Percentiles rank a stretch among this genome's conserved stretches.
These are phyloP conservation scores for Meriones unguiculatus DNA, from an alignment of 2,113 vertebrate genomes.

Conservation along the genomic window DNA sequence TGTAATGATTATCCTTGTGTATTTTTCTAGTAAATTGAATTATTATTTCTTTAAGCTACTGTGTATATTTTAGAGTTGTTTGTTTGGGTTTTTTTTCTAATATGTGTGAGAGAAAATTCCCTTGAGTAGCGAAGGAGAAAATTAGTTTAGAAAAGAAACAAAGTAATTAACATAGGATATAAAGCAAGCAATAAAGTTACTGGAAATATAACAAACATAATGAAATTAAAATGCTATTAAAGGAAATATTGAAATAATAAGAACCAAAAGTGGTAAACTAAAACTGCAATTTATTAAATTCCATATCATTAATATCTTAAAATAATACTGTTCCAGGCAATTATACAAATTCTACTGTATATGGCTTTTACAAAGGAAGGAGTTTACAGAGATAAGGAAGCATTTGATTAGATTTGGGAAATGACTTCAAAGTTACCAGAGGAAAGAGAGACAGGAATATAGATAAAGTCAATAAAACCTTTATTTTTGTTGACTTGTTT, in stretches of 20 bases:
- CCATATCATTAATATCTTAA: neutral
- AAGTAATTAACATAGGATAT: constrained; percentile 73
- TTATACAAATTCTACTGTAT: constrained; percentile 29
- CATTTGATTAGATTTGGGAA: neutral
- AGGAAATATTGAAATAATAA: constrained; percentile 52
- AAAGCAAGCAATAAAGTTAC: constrained; percentile 73
- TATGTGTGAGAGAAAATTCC: constrained; percentile 49
- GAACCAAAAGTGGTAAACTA: constrained; percentile 57
- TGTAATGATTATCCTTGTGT: constrained; percentile 19
- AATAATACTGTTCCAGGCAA: neutral
- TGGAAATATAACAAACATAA: constrained; percentile 66
- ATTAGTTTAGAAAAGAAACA: constrained; percentile 73
- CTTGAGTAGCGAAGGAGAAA: constrained; percentile 76
- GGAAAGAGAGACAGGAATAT: neutral
- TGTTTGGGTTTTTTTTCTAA: neutral
- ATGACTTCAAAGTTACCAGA: neutral
- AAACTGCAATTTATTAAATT: constrained; percentile 61
- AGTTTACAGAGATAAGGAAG: neutral
- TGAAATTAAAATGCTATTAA: constrained; percentile 72
- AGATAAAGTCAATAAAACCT: neutral
- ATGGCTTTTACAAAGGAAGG: constrained; percentile 4
- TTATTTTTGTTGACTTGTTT: neutral
- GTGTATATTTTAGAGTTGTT: constrained; percentile 54
- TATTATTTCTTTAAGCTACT: constrained; percentile 47
- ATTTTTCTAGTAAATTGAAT: constrained; percentile 50